These are phyloP conservation scores for Agonopterix heracliana DNA, from an alignment of 2,888 invertebrate genomes.

Conservation along the genomic window DNA sequence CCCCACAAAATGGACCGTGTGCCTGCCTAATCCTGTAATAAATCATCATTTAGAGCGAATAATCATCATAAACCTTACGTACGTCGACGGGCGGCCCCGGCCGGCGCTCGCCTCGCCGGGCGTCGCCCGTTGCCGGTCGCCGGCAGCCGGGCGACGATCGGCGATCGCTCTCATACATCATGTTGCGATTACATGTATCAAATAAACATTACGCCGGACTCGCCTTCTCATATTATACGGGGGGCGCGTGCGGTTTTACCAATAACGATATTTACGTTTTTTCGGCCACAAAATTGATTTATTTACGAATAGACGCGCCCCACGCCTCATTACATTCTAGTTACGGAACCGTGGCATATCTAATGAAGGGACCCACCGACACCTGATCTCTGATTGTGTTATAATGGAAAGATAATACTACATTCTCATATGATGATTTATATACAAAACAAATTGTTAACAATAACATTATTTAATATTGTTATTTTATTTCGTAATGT, in stretches of 20 bases:
- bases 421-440: too few species aligned
- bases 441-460: too few species aligned
- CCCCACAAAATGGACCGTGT: conserved; percentile 61
- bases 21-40: conserved; percentile 68
- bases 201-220: conserved; percentile 58
- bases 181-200: conserved; percentile 70
- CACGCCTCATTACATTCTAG: conserved; percentile 27
- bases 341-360: conserved; percentile 15
- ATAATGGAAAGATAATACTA: too few species aligned
- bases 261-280: conserved; percentile 51
- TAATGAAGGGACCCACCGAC: neutral
- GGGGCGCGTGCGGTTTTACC: conserved; percentile 42
- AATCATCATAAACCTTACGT: conserved; percentile 67
- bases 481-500: too few species aligned
- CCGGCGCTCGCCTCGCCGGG: neutral
- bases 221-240: conserved; percentile 48
- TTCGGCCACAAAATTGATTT: conserved; percentile 47
- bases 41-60: conserved; percentile 72
- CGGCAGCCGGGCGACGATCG: conserved; percentile 8
- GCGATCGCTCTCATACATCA: conserved; percentile 59
- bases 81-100: conserved; percentile 16
- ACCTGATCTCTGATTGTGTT: too few species aligned
- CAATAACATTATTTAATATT: too few species aligned
- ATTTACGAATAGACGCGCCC: conserved; percentile 36
- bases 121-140: neutral